phyloP scores from a whole-genome alignment of 2,113 vertebrate genomes.

The Clarias batrachus region DNA sequence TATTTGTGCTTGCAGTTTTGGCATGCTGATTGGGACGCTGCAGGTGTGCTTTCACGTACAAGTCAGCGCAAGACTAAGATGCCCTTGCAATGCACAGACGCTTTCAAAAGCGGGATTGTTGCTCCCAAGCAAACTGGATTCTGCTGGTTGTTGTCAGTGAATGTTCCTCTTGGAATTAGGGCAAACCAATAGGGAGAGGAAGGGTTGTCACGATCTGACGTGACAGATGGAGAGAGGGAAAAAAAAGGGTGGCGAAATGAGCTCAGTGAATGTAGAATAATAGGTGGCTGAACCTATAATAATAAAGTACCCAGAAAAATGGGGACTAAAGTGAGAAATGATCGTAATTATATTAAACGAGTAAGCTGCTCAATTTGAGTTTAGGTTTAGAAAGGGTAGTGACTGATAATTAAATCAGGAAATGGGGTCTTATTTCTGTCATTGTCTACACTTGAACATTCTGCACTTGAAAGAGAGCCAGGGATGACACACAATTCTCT shows the following conservation, averaged over 20 bases:
- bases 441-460: background rate
- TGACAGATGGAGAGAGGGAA: constrained; percentile 48
- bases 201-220: constrained; percentile 37
- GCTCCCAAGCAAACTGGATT: constrained; percentile 53
- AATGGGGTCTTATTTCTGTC: background rate
- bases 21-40: background rate
- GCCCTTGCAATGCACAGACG: constrained; percentile 10
- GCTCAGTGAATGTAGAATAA: constrained; percentile 40
- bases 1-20: constrained; percentile 15
- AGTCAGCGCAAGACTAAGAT: constrained; percentile 42
- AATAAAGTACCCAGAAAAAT: background rate
- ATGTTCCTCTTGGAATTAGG: constrained; percentile 53
- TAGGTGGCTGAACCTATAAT: constrained; percentile 3
- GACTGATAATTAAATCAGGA: background rate
- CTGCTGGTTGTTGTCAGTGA: constrained; percentile 39
- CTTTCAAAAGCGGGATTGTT: constrained; percentile 28
- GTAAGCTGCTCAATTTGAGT: background rate
- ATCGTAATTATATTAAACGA: background rate
- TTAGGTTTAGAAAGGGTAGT: background rate
- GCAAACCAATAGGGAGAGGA: constrained; percentile 46
- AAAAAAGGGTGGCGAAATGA: constrained; percentile 9
- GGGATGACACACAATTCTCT: background rate
- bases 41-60: constrained; percentile 38
- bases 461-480: background rate
- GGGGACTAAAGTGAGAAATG: background rate